Base-by-base conservation (phyloP, 2,797 vertebrate species). In the Betta splendens region DNA sequence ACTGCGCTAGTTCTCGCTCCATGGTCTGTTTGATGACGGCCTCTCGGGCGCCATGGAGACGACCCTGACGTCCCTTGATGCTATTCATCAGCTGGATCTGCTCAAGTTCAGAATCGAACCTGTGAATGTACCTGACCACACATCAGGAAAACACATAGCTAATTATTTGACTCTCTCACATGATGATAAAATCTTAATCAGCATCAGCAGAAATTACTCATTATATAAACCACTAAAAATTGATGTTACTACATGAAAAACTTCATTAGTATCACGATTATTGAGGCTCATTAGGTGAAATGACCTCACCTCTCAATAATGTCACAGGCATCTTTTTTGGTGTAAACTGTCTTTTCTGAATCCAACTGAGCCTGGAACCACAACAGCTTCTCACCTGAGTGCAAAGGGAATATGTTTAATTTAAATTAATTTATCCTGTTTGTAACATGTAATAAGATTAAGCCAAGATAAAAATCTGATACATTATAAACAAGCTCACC, bases 311-410 rank as follows among this genome's bases (percentile, higher is more conserved):
- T 94, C 90, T 98, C 95, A 64, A 94, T 88, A 43, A 99, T 81
- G 64, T 94, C 88, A 20, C 95, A 95, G 40, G 94, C 94, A 31
- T 96, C 95, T 77, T 91, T 92, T 85, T 87, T 95, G 20, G 92
- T 93, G 84, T 94, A 99, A n/a, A 77, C 72, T 0, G 57, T 54
- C 87, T 95, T 98, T 44, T 57, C 28, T 7, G 93, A 86, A 62
- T 98, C 93, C 72, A 98, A 79, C 42, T 95, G 92, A 82, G 49
- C 91, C 69, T 98, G 95, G 91, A 99, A 98, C 97, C 97, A 99
- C 31, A 93, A 69, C 47, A 98, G 89, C 81, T 96, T 98, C 79
- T 98, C 97, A 69, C 96, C 97, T 98, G 47, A 2, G 25, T 55
- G 23, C 17, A 5, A 8, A 44, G 4, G 23, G 16, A 10, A 11